phyloP scores from a whole-genome alignment of 2,797 vertebrate species.

The Pseudomugil gertrudae region DNA sequence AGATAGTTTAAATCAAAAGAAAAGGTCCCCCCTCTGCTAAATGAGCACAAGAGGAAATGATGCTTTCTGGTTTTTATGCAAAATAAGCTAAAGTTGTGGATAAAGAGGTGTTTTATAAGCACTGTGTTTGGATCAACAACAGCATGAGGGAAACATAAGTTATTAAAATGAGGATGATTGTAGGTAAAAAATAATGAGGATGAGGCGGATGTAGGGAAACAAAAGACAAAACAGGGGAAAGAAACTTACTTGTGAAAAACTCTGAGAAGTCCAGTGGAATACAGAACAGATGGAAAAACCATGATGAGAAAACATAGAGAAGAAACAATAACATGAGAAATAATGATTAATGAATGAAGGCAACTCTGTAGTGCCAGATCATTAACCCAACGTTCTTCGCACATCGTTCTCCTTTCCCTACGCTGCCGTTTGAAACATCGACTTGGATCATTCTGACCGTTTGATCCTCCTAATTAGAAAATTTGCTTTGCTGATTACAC shows the following conservation, averaged over 20 bases:
- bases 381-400: constrained; percentile 29
- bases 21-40: constrained; percentile 51
- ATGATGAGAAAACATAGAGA: constrained; percentile 79
- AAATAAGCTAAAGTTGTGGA: background rate
- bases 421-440: background rate
- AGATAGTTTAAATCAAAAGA: constrained; percentile 7
- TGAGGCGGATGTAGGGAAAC: constrained; percentile 25
- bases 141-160: too few species aligned
- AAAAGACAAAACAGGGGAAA: constrained; percentile 48
- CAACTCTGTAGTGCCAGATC: constrained; percentile 16
- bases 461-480: constrained; percentile 20
- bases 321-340: constrained; percentile 80
- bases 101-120: background rate
- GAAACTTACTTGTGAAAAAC: constrained; percentile 95
- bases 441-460: background rate
- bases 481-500: background rate
- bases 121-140: background rate
- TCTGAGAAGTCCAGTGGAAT: constrained; percentile 90
- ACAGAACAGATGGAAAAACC: constrained; percentile 86
- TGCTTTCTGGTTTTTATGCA: background rate
- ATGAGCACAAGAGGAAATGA: constrained; percentile 23
- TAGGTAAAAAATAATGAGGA: constrained; percentile 2
- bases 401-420: background rate
- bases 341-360: constrained; percentile 49
- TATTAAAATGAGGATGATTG: background rate